Evolutionary conservation across 2,888 invertebrate species (phyloP), one percentile per base, ranked within the genome.

Genomic region (Leistus spinibarbis): DNA sequence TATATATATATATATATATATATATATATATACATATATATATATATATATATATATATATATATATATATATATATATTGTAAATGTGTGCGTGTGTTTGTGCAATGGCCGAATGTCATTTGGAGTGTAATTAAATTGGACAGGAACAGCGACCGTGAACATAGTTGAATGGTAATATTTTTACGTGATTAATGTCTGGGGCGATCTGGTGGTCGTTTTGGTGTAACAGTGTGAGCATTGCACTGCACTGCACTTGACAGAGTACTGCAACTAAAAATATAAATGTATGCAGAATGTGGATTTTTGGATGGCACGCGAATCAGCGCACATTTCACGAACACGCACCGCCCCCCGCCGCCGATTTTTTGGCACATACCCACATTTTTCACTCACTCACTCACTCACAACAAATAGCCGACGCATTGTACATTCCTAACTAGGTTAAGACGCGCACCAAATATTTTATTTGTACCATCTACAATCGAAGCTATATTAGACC

Each of bases 111-210:
- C 54, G 56, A 64, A 65, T 72, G 72, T 72, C 72, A 72, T 72
- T 66, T 56, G 56, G 20, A 24, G 65, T 65, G 65, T 66, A 72
- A 72, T 72, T 65, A 72, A 72, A 72, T 72, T 54, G 72, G 72
- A 66, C 66, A 13, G n/a, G 68, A 54, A 68, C 54, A 54, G 57
- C 72, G 72, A 66, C 72, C 72, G 57, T 72, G 72, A 72, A 72
- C 72, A 64, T 56, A 64, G 65, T 23, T 63, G 72, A 72, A 72
- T 66, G 72, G 72, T 72, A 72, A 72, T 72, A 72, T 72, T 72
- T 72, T 40, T 54, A 54, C 66, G 72, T 72, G 64, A 64, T 23
- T 24, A 64, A 64, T 64, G 60, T 54, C 60, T 40, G 7, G 60
- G 7, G 60, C 22, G n/a, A n/a, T 60, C 10, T 22, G 10, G 60